Evolutionary conservation across 2,888 invertebrate genomes (phyloP), one percentile per base, ranked within the genome.

Genomic region (Tricholauxania praeusta): DNA sequence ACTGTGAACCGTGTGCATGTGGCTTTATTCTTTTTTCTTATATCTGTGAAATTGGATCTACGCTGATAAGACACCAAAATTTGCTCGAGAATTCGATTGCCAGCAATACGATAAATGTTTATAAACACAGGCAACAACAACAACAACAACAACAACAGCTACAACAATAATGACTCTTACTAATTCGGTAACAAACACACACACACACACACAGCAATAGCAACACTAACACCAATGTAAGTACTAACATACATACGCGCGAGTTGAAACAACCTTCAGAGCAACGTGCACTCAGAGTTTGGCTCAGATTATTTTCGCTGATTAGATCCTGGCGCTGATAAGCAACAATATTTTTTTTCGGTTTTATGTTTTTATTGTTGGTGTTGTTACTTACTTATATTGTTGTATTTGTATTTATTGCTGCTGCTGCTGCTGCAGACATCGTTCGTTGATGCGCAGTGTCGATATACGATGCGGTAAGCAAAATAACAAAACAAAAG

Each of bases 281-380:
- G 22, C 28, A 14, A 19, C 68, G 63, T 49, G 51, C 28, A 28
- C 49, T 10, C 39, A 47, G 47, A 60, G 69, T 49, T 53, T 39
- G 63, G 62, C 53, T 52, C 55, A 77, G 78, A 79, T 79, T 72
- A 62, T 76, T 75, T 65, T 51, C 39, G 52, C 22, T 64, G 79
- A 79, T 79, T 73, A 79, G 79, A 79, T 79, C 47, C 72, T 74
- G 72, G 65, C 74, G 73, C 49, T 67, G 79, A 79, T 79, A 78
- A 73, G 39, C 65, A 62, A 15, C n/a, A 28, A 62, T 65, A 73
- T 75, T 75, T 57, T 62, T 48, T 65, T 68, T 60, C 69, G 59
- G 64, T 57, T 74, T 72, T 53, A 49, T 72, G 19, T 65, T 19
- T 47, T 69, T 22, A 53, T 51, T 59, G 47, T 68, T 55, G 51